Evolutionary conservation across 1,140 invertebrate genomes (phyloP).

Genomic region (Danaus melanippus): DNA sequence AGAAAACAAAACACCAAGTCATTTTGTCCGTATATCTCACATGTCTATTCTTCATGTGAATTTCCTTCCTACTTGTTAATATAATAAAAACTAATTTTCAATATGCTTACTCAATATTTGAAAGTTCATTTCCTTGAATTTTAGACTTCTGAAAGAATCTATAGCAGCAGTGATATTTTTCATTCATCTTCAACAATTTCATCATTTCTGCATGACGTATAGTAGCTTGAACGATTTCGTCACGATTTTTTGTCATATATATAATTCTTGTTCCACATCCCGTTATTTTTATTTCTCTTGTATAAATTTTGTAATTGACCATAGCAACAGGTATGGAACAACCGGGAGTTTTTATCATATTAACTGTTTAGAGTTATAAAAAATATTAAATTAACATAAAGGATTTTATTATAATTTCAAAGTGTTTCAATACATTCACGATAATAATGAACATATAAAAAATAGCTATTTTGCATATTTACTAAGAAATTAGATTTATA

Average conservation of each 20-base stretch:
- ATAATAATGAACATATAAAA: too few relatives aligned
- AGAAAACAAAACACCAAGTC: too few relatives aligned
- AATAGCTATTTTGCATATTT: not conserved
- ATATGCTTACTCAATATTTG: too few relatives aligned
- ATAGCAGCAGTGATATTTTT: conserved; percentile 44
- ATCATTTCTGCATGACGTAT: conserved; percentile 32
- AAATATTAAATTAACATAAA: conserved; percentile 4
- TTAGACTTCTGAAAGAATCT: conserved; percentile 31
- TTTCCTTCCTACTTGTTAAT: too few relatives aligned
- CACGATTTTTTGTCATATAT: conserved; percentile 34
- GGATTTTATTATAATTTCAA: too few relatives aligned
- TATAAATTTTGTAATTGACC: conserved; percentile 28
- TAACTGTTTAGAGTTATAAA: conserved; percentile 27
- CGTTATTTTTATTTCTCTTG: conserved; percentile 18
- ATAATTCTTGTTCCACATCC: conserved; percentile 45
- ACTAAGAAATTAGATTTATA: not conserved
- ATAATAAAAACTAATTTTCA: too few relatives aligned
- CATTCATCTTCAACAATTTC: conserved; percentile 30
- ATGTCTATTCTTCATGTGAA: too few relatives aligned
- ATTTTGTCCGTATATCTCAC: too few relatives aligned
- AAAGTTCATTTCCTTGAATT: not conserved
- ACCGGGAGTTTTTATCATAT: conserved; percentile 39
- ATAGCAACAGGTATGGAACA: conserved; percentile 47
- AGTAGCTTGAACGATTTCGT: conserved; percentile 25
- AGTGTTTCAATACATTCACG: too few relatives aligned